Evolutionary conservation across 1,140 invertebrate genomes (phyloP), one percentile per base, ranked within the genome.

Genomic region (Drosophila mauritiana): DNA sequence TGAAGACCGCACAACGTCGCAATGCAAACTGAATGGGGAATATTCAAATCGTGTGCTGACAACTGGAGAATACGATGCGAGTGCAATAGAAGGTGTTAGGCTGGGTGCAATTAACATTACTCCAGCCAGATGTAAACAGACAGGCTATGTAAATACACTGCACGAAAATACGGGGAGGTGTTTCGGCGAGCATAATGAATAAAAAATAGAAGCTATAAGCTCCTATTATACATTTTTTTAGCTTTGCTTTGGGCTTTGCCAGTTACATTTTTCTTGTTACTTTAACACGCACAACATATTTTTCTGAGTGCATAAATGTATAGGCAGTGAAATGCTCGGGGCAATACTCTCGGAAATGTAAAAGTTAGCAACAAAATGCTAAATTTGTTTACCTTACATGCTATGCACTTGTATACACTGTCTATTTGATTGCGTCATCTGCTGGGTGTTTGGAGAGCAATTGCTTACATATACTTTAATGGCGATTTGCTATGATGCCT

Each of bases 21-120:
- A 77, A 67, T 80, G 54, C 67, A 77, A 88, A 88, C 83, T 88
- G 79, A 88, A 89, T 64, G 79, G 65, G 40, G 52, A 68, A 77
- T 88, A 88, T 88, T 89, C 76, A 89, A 89, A 83, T 83, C 52
- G 61, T 39, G 54, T 56, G 69, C 79, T 51, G 65, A 70, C 73
- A 74, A 55, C 68, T 78, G 72, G 62, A 75, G 65, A 88, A 56
- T 67, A 54, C 55, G 78, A 39, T 73, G 69, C 56, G 42, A 63
- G 56, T 88, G 83, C 82, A 86, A 65, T 63, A 46, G 20, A 39
- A 42, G 43, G 51, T 58, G 67, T 65, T 43, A 25, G 53, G 46
- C 40, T 63, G 77, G 61, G 42, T 62, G 57, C 69, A 78, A 78
- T 82, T 82, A 73, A 70, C 64, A 70, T 69, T 56, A 69, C 49